phyloP scores from a whole-genome alignment of 2,113 vertebrate genomes.

The Centropristis striata region DNA sequence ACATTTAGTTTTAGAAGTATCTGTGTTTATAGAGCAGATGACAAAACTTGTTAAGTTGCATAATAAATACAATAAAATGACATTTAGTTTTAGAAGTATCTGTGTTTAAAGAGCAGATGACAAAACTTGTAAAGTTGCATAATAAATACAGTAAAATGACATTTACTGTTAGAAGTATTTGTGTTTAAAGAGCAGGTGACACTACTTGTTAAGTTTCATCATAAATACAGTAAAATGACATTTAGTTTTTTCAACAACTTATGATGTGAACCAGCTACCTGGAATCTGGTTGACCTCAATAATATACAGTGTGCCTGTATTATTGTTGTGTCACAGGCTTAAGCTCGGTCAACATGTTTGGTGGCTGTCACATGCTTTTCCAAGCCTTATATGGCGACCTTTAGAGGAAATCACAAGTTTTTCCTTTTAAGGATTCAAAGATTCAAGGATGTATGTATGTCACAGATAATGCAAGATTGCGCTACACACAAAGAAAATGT shows the following conservation, averaged over 20 bases:
- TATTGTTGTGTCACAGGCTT: slow-evolving; percentile 16
- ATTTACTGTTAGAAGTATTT: no score
- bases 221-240: no score
- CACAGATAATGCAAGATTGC: no score
- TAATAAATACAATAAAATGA: slow-evolving; percentile 56
- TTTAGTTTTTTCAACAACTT: background rate
- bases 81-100: slow-evolving; percentile 39
- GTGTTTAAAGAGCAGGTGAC: no score
- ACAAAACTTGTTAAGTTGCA: slow-evolving; percentile 43
- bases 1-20: slow-evolving; percentile 28
- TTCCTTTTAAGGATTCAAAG: background rate
- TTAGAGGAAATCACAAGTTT: background rate
- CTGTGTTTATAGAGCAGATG: slow-evolving; percentile 38
- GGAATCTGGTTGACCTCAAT: slow-evolving; percentile 1
- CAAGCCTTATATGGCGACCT: slow-evolving; percentile 9
- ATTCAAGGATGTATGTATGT: no score
- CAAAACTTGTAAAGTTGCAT: no score
- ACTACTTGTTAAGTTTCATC: no score
- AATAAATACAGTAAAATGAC: no score
- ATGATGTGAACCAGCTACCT: slow-evolving; percentile 40
- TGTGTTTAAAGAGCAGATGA: no score
- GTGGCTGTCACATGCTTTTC: slow-evolving; percentile 19
- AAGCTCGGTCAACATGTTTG: slow-evolving; percentile 17
- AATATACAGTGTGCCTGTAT: background rate
- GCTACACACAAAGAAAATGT: no score